Evolutionary conservation across 2,888 invertebrate species (phyloP), one percentile per base, ranked within the genome.

Genomic region (Cotesia congregata): DNA sequence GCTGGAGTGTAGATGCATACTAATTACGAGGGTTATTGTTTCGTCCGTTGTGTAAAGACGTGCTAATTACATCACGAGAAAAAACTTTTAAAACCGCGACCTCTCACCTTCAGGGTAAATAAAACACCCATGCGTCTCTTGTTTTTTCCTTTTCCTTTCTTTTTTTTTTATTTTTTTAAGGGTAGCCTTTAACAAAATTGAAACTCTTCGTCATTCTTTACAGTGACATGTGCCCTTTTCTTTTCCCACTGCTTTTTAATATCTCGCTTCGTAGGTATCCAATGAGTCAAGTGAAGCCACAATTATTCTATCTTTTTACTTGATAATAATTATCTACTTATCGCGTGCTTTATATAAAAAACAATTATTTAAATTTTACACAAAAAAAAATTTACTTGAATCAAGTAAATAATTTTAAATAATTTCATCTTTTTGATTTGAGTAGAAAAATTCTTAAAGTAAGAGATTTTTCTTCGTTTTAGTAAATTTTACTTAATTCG

Each of bases 31-130:
- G 75, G 77, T 77, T 79, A 88, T 88, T 88, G 86, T 88, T 81
- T 81, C 77, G 75, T 74, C 67, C 81, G 83, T 82, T 83, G 80
- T 81, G 83, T 84, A 85, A 87, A 88, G 87, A 87, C 85, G 84
- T 86, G 87, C 88, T 88, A 88, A 88, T 88, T 88, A 88, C 86
- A 85, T 86, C 86, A 86, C 85, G 84, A 88, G 86, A 86, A 83
- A 86, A 83, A 82, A 82, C 80, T 80, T 82, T 80, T 75, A 80
- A 80, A 76, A 72, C 77, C 38, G 59, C 69, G 69, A 73, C 72
- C 73, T 74, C 76, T 77, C 76, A 78, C 78, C 80, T 80, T 80
- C 79, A 76, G 78, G 69, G 76, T 77, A 80, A 80, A 80, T 80
- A 78, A 82, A 82, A 80, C 74, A 75, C 77, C 72, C 76, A 12